Evolutionary conservation across 2,797 vertebrate genomes (phyloP), one percentile per base, ranked within the genome.

Genomic region (Calcarius lapponicus): DNA sequence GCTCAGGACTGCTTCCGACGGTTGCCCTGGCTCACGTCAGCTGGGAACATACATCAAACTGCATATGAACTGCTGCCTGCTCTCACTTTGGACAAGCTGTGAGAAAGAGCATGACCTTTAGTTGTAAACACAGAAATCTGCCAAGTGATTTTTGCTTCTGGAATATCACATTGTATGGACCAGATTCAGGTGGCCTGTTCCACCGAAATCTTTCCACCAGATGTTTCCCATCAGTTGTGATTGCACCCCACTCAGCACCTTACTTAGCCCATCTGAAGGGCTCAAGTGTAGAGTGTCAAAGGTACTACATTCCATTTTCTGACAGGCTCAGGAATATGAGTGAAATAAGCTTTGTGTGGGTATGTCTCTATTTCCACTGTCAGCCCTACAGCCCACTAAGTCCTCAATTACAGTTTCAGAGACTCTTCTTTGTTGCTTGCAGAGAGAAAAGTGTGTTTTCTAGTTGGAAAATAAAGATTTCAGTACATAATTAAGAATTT

Each of bases 81-180:
- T 76, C 86, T 90, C 90, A 88, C 43, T 84, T 84, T 92, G 76
- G 86, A 93, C 71, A 95, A 91, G 51, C 73, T 91, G 85, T 70
- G 70, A 79, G 91, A 96, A 95, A 15, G 56, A 86, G 36, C 73
- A 58, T 54, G 90, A 90, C 73, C 83, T 70, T 50, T 70, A 81
- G 69, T 25, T 91, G 76, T 96, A 92, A 96, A 94, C 80, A 94
- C 73, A 91, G 81, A 93, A 91, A 73, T 64, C 83, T 90, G 78
- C 40, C 66, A 64, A 84, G 51, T 47, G 40, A 56, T 81, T 96
- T 88, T 93, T 92, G 73, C 76, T 95, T 19, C 90, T 80, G 92
- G 82, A 92, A 90, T 88, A 95, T 75, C 57, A n/a, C 22, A 57
- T 10, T 38, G 28, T 66, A 43, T 29, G 70, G 73, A 70, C 66